Conservation (phyloP, 1,140 invertebrate species). For the Argopecten irradians region DNA sequence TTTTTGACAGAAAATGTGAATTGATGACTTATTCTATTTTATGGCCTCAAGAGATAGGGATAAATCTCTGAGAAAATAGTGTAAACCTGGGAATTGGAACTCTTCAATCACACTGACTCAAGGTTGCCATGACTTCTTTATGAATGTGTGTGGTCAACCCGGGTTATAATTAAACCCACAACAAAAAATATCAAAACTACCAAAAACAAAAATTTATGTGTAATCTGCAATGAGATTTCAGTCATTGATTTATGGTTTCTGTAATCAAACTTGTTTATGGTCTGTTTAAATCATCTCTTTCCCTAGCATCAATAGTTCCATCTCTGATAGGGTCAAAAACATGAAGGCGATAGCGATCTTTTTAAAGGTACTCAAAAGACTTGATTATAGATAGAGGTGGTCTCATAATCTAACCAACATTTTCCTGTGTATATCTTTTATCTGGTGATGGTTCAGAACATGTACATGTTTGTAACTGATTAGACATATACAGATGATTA, state of each 20-base stretch:
- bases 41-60: background rate
- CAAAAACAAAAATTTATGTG: too few species aligned
- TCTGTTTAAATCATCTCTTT: too few species aligned
- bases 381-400: conserved; percentile 4
- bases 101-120: background rate
- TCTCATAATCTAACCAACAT: too few species aligned
- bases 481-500: background rate
- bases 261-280: too few species aligned
- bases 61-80: background rate
- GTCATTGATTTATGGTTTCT: background rate
- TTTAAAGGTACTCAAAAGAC: background rate
- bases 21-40: background rate
- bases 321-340: background rate
- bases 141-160: background rate
- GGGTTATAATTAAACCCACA: too few species aligned
- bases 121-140: background rate
- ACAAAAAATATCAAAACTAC: background rate
- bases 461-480: background rate
- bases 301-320: background rate
- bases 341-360: background rate
- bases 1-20: background rate
- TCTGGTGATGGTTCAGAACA: background rate
- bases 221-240: background rate
- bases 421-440: background rate
- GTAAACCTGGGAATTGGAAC: background rate